A percentile compares a stretch with the other conserved stretches of the same genome.
Conservation (phyloP, 1,140 invertebrate genomes). For the Drosophila nasuta region DNA sequence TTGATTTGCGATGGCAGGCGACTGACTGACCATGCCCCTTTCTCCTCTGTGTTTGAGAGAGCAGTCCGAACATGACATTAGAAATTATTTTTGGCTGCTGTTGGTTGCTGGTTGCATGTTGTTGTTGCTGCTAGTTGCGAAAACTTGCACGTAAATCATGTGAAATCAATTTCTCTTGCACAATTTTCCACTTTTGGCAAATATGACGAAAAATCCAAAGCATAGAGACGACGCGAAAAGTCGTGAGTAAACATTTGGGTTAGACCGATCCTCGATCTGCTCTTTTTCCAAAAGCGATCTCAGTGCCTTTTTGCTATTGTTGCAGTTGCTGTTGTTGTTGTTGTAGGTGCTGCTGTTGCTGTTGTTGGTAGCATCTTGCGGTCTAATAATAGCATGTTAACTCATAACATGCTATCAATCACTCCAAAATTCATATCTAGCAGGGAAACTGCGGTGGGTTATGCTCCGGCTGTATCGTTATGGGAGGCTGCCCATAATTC, state of each 20-base stretch:
- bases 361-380: constrained; percentile 76
- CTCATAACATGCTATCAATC: constrained; percentile 83
- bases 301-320: constrained; percentile 3
- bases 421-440: constrained; percentile 64
- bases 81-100: constrained; percentile 51
- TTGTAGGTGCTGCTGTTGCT: constrained; percentile 26
- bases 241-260: constrained; percentile 79
- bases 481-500: constrained; percentile 59
- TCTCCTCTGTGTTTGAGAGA: constrained; percentile 9
- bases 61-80: constrained; percentile 65
- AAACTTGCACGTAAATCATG: constrained; percentile 79
- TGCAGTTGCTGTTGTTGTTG: constrained; percentile 32
- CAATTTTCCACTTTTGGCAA: constrained; percentile 80
- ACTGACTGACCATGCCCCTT: constrained; percentile 13
- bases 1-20: constrained; percentile 47
- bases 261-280: constrained; percentile 44
- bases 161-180: constrained; percentile 78
- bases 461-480: constrained; percentile 34
- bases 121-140: constrained; percentile 22
- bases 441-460: constrained; percentile 40
- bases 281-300: constrained; percentile 32
- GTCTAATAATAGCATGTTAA: constrained; percentile 80
- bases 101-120: constrained; percentile 16
- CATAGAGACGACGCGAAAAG: constrained; percentile 50
- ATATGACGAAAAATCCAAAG: constrained; percentile 72